phyloP scores from a whole-genome alignment of 2,797 vertebrate species.

The Catharus ustulatus region DNA sequence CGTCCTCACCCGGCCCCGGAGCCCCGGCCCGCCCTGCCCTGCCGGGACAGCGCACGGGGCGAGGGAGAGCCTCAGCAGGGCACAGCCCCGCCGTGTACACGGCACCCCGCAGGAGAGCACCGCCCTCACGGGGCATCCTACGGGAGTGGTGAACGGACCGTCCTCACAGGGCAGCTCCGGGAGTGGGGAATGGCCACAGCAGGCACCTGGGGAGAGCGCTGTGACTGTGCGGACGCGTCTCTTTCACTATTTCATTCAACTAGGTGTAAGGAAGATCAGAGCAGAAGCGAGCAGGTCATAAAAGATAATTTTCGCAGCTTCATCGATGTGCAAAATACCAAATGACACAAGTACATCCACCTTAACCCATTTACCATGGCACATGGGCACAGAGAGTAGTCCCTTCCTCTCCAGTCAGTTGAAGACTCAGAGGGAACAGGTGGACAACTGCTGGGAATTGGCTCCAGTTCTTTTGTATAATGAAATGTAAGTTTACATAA shows the following conservation, averaged over 20 bases:
- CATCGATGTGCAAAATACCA: accelerated
- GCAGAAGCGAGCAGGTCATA: not conserved
- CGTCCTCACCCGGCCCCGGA: not conserved
- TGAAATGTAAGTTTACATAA: not conserved
- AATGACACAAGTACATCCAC: not conserved
- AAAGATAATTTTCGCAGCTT: not conserved
- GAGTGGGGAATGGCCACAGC: accelerated
- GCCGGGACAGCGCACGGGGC: not conserved
- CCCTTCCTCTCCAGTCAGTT: not conserved
- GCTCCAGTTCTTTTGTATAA: not conserved
- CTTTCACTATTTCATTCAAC: accelerated
- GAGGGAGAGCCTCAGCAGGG: not conserved
- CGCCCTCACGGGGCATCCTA: accelerated
- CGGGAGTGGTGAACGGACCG: no score
- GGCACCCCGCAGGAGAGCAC: accelerated
- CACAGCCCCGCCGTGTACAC: accelerated
- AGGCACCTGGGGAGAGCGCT: accelerated
- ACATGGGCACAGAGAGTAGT: accelerated
- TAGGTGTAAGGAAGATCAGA: not conserved
- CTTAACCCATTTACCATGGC: not conserved
- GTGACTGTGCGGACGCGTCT: not conserved
- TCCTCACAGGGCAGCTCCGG: not conserved
- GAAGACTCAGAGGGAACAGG: not conserved
- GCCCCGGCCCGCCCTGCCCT: accelerated
- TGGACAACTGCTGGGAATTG: not conserved